phyloP scores from a whole-genome alignment of 2,797 vertebrate species.

The Strix occidentalis region DNA sequence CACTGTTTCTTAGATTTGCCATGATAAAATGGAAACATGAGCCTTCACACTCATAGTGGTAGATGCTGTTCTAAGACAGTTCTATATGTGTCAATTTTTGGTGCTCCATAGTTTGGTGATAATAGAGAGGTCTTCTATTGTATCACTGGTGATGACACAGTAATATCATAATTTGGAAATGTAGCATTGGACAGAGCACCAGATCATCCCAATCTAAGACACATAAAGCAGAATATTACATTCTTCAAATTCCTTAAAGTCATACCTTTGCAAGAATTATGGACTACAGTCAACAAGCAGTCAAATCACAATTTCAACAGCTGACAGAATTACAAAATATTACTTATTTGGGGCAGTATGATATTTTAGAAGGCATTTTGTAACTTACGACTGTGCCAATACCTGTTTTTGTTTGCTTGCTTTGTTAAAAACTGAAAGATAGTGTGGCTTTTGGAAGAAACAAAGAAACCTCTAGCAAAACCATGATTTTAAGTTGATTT shows the following conservation, averaged over 20 bases:
- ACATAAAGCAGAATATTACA: not conserved
- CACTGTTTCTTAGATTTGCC: not conserved
- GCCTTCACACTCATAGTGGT: not conserved
- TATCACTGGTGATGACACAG: not conserved
- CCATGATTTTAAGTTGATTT: not conserved
- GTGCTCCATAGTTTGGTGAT: not conserved
- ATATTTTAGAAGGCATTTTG: not conserved
- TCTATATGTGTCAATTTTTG: not conserved
- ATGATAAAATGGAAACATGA: not conserved
- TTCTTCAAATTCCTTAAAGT: not conserved
- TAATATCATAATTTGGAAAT: not conserved
- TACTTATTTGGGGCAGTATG: not conserved
- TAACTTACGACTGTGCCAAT: not conserved
- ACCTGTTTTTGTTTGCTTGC: not conserved
- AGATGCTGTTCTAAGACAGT: not conserved
- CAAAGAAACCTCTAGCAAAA: not conserved
- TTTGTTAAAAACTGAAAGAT: not conserved
- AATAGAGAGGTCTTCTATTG: not conserved
- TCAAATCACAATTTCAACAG: not conserved
- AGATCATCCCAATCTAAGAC: not conserved
- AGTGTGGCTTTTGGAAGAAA: not conserved
- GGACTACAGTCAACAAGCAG: not conserved
- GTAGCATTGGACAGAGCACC: not conserved
- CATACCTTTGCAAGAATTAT: not conserved
- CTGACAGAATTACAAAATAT: not conserved